A percentile compares a stretch with the other conserved stretches of the same genome.
These are phyloP conservation scores for Drosophila repletoides DNA, from an alignment of 1,140 invertebrate genomes.

Conservation along the genomic window DNA sequence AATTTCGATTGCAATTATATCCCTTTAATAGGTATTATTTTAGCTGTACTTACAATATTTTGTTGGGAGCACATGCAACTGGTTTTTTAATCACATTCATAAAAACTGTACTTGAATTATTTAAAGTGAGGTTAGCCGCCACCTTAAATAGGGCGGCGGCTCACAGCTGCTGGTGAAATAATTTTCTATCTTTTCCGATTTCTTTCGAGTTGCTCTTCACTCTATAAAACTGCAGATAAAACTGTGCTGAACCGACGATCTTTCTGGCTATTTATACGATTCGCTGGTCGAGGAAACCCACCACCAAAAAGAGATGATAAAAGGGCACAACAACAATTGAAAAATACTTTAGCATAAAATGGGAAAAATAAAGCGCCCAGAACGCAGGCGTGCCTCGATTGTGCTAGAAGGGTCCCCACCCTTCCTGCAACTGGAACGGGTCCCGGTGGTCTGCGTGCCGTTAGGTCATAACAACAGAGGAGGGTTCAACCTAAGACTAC, in stretches of 20 bases:
- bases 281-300: slow-evolving; percentile 42
- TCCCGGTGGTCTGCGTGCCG: slow-evolving; percentile 48
- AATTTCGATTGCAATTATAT: background rate
- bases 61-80: background rate
- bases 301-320: slow-evolving; percentile 38
- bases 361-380: slow-evolving; percentile 22
- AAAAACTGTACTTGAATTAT: slow-evolving; percentile 3
- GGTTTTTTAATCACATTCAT: too few relatives aligned
- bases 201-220: slow-evolving; percentile 24
- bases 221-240: slow-evolving; percentile 24
- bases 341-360: slow-evolving; percentile 74
- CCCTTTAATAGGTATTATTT: background rate
- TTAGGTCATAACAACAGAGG: slow-evolving; percentile 55
- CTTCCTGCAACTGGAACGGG: background rate
- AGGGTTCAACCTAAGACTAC: slow-evolving; percentile 58
- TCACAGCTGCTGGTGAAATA: slow-evolving; percentile 16
- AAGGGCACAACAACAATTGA: slow-evolving; percentile 26
- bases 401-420: too few relatives aligned
- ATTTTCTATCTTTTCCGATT: background rate
- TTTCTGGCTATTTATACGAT: slow-evolving; percentile 62
- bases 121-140: slow-evolving; percentile 27
- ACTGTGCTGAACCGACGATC: slow-evolving; percentile 56
- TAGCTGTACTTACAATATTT: background rate
- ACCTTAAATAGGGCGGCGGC: slow-evolving; percentile 45
- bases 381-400: slow-evolving; percentile 66